phyloP scores from a whole-genome alignment of 2,797 vertebrate genomes.

The Ceryle rudis region DNA sequence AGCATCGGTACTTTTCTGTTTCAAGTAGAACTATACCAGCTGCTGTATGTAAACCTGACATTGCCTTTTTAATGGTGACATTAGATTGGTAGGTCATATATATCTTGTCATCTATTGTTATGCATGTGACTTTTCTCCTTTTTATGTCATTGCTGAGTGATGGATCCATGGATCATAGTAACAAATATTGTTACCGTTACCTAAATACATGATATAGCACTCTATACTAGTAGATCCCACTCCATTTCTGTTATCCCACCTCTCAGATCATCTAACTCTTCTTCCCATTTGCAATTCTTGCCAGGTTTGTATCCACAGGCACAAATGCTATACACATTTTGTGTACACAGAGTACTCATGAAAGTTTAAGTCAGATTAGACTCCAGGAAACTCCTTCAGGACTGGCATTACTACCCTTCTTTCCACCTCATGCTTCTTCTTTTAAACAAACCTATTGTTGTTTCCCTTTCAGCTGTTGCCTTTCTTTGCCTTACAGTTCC shows the following conservation, averaged over 20 bases:
- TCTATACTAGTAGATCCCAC: not conserved
- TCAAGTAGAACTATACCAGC: not conserved
- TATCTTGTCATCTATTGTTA: not conserved
- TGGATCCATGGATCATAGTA: not conserved
- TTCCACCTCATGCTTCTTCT: not conserved
- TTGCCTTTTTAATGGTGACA: not conserved
- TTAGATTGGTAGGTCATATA: not conserved
- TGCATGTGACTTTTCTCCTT: not conserved
- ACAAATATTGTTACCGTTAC: not conserved
- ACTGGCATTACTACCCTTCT: not conserved
- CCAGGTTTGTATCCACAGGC: not conserved
- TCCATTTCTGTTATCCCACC: not conserved
- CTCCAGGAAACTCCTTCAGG: not conserved
- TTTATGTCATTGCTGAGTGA: not conserved
- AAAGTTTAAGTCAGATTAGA: not conserved
- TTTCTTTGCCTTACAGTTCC: not conserved
- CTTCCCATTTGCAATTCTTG: not conserved
- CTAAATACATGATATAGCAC: not conserved
- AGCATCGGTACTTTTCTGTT: not conserved
- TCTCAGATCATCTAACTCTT: not conserved
- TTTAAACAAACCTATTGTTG: not conserved
- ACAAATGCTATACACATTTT: not conserved
- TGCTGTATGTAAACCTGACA: not conserved
- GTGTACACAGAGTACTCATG: not conserved
- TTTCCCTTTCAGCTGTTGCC: slow-evolving; percentile 1